Evolutionary conservation across 2,888 invertebrate genomes (phyloP).

Genomic region (Diarsia dahlii): DNA sequence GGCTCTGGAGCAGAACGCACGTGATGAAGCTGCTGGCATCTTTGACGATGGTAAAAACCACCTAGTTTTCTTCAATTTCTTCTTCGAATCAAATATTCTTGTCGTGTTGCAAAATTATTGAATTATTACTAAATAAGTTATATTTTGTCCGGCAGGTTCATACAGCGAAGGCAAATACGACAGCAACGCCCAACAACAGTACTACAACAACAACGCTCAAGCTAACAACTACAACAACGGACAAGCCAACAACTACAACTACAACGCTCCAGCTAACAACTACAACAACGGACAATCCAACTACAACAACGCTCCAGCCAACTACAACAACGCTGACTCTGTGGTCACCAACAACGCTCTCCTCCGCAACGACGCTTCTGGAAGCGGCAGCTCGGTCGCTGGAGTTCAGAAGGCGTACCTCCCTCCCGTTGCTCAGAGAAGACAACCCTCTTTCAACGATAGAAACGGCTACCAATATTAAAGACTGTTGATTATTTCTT

Average conservation of each 20-base stretch:
- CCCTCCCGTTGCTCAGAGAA: slow-evolving; percentile 72
- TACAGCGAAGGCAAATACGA: slow-evolving; percentile 83
- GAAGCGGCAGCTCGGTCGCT: slow-evolving; percentile 22
- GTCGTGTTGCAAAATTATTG: neutral
- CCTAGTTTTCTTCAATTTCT: neutral
- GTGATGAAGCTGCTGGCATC: slow-evolving; percentile 87
- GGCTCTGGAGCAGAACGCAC: slow-evolving; percentile 86
- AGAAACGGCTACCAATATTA: slow-evolving; percentile 76
- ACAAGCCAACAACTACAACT: slow-evolving; percentile 67
- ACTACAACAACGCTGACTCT: slow-evolving; percentile 73
- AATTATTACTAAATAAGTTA: neutral
- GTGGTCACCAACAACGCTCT: slow-evolving; percentile 74
- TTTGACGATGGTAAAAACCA: slow-evolving; percentile 82
- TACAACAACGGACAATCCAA: slow-evolving; percentile 68
- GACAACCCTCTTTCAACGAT: slow-evolving; percentile 67
- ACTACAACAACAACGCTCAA: slow-evolving; percentile 62
- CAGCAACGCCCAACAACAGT: slow-evolving; percentile 60
- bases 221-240: slow-evolving; percentile 53
- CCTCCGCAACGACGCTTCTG: slow-evolving; percentile 28
- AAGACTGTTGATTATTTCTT: slow-evolving; percentile 50
- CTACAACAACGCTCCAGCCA: slow-evolving; percentile 64
- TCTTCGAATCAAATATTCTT: neutral
- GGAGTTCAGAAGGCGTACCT: slow-evolving; percentile 75
- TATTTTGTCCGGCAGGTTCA: slow-evolving; percentile 77
- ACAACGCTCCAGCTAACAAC: slow-evolving; percentile 66